phyloP scores from a whole-genome alignment of 2,113 vertebrate genomes.

The Thinocorus orbignyianus region DNA sequence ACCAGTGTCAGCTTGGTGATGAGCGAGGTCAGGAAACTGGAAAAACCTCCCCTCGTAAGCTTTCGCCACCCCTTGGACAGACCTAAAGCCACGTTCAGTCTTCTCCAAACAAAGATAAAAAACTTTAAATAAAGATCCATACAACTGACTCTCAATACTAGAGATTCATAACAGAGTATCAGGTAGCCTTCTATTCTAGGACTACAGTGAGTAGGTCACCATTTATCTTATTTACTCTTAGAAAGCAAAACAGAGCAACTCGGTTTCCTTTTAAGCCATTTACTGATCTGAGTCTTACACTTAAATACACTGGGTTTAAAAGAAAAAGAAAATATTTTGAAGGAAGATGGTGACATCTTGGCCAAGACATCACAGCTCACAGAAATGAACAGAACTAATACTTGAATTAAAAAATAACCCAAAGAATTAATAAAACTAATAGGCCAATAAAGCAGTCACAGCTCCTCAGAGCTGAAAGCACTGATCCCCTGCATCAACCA shows the following conservation, averaged over 20 bases:
- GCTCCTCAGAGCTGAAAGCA: background rate
- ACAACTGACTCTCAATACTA: background rate
- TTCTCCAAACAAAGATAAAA: background rate
- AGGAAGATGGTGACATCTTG: background rate
- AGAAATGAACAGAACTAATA: accelerated
- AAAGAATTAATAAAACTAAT: background rate
- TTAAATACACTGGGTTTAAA: background rate
- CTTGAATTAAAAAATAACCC: no score
- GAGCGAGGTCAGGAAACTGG: accelerated
- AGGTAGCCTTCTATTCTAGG: background rate
- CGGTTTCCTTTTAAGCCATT: accelerated
- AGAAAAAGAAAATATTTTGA: background rate
- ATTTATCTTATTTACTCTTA: background rate
- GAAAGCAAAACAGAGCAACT: background rate
- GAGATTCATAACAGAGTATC: background rate
- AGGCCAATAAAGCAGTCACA: background rate
- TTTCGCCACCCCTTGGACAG: background rate
- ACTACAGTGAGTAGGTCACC: background rate
- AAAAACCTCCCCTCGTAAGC: background rate
- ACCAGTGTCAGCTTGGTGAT: accelerated
- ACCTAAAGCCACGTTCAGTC: accelerated
- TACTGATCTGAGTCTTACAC: background rate
- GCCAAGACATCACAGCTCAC: background rate
- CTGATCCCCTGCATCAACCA: background rate
- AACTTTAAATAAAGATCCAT: background rate